phyloP scores from a whole-genome alignment of 2,888 invertebrate species.

The Cinara cedri region DNA sequence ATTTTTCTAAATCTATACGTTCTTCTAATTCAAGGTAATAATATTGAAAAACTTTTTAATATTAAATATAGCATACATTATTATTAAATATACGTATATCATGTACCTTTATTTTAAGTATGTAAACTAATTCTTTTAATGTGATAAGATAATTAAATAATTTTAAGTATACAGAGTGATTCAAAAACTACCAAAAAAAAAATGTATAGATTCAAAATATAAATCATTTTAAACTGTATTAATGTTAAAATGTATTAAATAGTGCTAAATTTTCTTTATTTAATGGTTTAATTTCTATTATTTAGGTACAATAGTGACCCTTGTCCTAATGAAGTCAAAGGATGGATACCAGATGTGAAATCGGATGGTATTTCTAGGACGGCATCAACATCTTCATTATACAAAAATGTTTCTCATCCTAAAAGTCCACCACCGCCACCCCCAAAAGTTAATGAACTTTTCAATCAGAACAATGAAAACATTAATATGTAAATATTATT shows the following conservation, averaged over 20 bases:
- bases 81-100: neutral
- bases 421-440: conserved; percentile 37
- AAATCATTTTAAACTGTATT: too few relatives aligned
- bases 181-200: too few relatives aligned
- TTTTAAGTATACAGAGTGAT: too few relatives aligned
- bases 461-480: conserved; percentile 16
- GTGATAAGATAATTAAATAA: too few relatives aligned
- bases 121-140: too few relatives aligned
- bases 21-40: conserved; percentile 51
- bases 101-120: too few relatives aligned
- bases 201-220: too few relatives aligned
- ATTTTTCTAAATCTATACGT: conserved; percentile 80
- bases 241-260: too few relatives aligned
- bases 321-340: conserved; percentile 50
- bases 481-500: conserved; percentile 29
- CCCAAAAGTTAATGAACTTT: conserved; percentile 29
- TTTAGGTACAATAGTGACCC: conserved; percentile 50
- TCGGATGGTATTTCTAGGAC: conserved; percentile 44
- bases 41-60: neutral
- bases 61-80: neutral
- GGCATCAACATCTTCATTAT: conserved; percentile 44
- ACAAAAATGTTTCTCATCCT: conserved; percentile 35
- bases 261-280: neutral
- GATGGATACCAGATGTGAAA: conserved; percentile 42
- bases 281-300: neutral